Evolutionary conservation across 2,113 vertebrate genomes (phyloP).

Genomic region (Xenus cinereus): DNA sequence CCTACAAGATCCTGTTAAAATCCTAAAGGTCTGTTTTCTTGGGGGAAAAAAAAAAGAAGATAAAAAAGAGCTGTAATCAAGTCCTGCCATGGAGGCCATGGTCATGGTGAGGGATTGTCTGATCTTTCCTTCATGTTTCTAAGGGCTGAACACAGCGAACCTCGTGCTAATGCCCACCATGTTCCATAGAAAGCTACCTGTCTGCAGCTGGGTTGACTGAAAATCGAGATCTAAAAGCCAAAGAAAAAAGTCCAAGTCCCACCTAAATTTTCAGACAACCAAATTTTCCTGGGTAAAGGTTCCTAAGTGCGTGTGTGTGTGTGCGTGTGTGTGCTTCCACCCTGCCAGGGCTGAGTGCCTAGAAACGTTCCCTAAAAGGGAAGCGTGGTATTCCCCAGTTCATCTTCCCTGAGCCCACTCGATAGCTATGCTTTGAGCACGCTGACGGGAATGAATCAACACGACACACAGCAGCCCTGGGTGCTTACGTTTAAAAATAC

Average conservation of each 20-base stretch:
- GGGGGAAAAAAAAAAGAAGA: no score
- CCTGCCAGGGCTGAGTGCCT: not conserved
- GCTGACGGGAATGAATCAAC: not conserved
- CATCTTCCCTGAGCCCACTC: not conserved
- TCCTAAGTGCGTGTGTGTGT: not conserved
- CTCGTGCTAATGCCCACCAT: not conserved
- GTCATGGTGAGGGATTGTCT: not conserved
- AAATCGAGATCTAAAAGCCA: not conserved
- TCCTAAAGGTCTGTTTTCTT: not conserved
- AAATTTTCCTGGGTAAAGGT: not conserved
- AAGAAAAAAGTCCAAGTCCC: not conserved
- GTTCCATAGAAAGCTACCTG: not conserved
- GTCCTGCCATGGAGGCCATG: not conserved
- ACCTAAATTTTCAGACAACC: not conserved
- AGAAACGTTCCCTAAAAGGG: not conserved
- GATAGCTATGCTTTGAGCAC: not conserved
- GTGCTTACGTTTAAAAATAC: constrained; percentile 31
- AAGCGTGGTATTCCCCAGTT: constrained; percentile 12
- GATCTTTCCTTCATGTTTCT: not conserved
- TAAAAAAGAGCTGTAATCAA: not conserved
- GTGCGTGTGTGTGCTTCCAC: not conserved
- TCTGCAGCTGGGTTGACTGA: not conserved
- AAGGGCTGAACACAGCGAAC: not conserved
- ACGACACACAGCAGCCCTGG: not conserved
- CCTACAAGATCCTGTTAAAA: not conserved